Percentiles rank a stretch among this genome's conserved stretches.
These are phyloP conservation scores for Peromyscus maniculatus DNA, from an alignment of 2,113 vertebrate species.

Conservation along the genomic window DNA sequence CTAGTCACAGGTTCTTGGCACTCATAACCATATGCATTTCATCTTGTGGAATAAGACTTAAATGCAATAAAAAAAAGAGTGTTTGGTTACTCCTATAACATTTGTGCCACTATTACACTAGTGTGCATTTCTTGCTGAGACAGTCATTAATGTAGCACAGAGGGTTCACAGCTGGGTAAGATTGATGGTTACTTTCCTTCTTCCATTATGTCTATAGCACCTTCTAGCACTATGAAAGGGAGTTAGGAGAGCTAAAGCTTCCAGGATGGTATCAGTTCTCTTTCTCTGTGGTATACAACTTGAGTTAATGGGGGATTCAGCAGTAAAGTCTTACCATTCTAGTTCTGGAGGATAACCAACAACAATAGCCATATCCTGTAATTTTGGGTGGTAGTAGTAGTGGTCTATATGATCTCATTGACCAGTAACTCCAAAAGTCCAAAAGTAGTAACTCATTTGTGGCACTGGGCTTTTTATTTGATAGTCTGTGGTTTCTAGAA, in stretches of 20 bases:
- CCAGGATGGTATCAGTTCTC: neutral
- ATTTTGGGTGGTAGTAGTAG: neutral
- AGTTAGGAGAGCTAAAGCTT: neutral
- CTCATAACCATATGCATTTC: neutral
- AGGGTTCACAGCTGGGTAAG: neutral
- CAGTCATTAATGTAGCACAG: neutral
- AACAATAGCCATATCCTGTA: neutral
- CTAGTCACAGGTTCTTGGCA: neutral
- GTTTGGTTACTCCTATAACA: neutral
- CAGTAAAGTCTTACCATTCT: neutral
- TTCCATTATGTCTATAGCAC: neutral
- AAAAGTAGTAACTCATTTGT: neutral
- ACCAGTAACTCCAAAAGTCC: neutral
- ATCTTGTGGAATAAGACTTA: neutral
- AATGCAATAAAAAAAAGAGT: neutral
- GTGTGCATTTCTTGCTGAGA: neutral
- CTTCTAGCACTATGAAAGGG: neutral
- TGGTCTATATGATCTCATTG: neutral
- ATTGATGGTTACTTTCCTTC: no score
- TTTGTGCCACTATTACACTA: neutral
- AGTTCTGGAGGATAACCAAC: neutral
- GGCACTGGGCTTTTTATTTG: neutral
- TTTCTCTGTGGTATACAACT: neutral
- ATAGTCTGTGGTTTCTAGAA: neutral
- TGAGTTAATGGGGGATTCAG: neutral